These are phyloP conservation scores for Ameiurus melas DNA, from an alignment of 2,113 vertebrate species.

Conservation along the genomic window DNA sequence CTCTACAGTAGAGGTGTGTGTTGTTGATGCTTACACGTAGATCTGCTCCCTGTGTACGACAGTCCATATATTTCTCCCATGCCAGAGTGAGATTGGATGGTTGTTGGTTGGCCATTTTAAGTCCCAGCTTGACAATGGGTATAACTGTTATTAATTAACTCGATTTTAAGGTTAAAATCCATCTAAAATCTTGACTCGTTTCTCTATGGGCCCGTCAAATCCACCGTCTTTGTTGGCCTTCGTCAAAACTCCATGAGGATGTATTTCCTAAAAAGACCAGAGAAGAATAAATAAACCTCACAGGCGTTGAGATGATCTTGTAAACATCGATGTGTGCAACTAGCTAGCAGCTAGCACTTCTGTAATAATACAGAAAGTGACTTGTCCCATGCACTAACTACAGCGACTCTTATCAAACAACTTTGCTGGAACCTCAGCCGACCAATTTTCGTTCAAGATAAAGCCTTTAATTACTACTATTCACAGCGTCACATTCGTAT, in stretches of 20 bases:
- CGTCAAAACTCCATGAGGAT: background rate
- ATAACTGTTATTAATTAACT: constrained; percentile 30
- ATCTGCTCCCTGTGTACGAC: constrained; percentile 72
- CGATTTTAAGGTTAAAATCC: constrained; percentile 39
- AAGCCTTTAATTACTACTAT: background rate
- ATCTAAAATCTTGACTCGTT: background rate
- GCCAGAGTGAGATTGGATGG: constrained; percentile 68
- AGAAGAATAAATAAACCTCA: background rate
- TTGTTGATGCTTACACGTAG: constrained; percentile 66
- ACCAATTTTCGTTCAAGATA: background rate
- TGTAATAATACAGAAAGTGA: constrained; percentile 9
- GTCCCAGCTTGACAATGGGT: constrained; percentile 32
- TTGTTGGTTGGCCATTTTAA: constrained; percentile 69
- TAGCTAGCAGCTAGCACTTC: background rate
- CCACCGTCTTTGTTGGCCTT: background rate
- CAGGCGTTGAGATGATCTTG: background rate
- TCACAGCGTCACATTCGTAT: background rate
- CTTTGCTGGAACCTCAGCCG: background rate
- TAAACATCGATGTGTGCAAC: background rate
- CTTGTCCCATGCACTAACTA: background rate
- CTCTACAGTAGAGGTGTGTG: background rate
- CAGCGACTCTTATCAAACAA: background rate
- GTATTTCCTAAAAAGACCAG: background rate
- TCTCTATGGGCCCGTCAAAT: background rate
- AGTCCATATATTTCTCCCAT: constrained; percentile 79